Evolutionary conservation across 1,140 invertebrate genomes (phyloP).

Genomic region (Branchinecta lindahli): DNA sequence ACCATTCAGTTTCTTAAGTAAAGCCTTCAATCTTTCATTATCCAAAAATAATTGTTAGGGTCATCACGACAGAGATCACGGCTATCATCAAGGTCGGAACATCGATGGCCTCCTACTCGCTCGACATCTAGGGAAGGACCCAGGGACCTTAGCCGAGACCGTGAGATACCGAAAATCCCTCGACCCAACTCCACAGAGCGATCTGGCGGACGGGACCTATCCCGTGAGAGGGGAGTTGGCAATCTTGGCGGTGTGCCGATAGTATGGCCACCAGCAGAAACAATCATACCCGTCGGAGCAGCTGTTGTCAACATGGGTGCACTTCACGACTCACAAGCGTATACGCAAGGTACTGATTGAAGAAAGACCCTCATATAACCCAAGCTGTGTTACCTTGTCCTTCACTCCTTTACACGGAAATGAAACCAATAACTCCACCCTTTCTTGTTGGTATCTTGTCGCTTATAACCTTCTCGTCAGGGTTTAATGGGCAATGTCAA

Average conservation of each 20-base stretch:
- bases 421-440: too few species aligned
- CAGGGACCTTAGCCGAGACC: background rate
- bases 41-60: too few species aligned
- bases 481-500: too few species aligned
- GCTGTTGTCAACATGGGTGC: background rate
- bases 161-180: background rate
- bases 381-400: too few species aligned
- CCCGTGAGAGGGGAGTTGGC: background rate
- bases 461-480: too few species aligned
- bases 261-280: background rate
- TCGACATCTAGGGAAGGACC: background rate
- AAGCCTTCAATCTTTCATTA: too few species aligned
- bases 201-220: background rate
- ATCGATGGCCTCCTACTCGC: background rate
- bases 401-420: too few species aligned
- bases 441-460: too few species aligned
- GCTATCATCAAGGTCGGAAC: background rate
- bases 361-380: too few species aligned
- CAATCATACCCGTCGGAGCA: background rate
- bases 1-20: too few species aligned
- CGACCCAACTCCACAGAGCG: background rate
- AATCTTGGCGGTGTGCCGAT: background rate
- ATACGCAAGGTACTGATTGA: background rate
- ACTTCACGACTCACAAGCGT: background rate
- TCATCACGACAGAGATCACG: too few species aligned